Percentiles rank a stretch among this genome's conserved stretches.
Evolutionary conservation across 2,113 vertebrate species (phyloP).

Genomic region (Oryzias javanicus): DNA sequence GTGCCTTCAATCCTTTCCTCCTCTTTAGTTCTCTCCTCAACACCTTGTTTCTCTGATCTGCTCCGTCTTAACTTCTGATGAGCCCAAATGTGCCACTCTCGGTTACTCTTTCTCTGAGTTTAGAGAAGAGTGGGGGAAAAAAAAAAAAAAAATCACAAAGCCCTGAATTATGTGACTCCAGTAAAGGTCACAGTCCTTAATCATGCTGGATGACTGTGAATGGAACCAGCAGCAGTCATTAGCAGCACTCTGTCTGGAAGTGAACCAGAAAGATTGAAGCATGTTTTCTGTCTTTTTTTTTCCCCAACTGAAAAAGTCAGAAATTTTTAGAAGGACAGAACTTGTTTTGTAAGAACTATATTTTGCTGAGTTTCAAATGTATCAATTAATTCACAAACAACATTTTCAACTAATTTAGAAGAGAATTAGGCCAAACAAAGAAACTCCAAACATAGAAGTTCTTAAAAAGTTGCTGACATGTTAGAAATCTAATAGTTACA

Average conservation of each 20-base stretch:
- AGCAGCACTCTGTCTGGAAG: conserved; percentile 52
- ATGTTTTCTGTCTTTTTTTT: background rate
- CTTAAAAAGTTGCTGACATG: too few species aligned
- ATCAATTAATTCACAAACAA: too few species aligned
- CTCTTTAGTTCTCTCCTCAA: conserved; percentile 35
- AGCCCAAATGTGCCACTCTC: conserved; percentile 22
- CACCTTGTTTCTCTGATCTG: conserved; percentile 45
- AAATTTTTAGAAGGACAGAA: background rate
- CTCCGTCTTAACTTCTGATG: conserved; percentile 31
- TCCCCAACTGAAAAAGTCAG: conserved; percentile 4
- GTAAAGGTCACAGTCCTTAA: conserved; percentile 67
- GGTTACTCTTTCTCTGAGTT: conserved; percentile 32
- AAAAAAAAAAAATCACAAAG: conserved; percentile 54
- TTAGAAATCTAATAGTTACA: too few species aligned
- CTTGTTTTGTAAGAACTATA: background rate
- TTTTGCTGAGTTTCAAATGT: background rate
- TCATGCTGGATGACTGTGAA: conserved; percentile 51
- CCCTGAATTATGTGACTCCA: conserved; percentile 59
- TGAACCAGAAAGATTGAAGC: conserved; percentile 37
- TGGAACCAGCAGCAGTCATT: conserved; percentile 59
- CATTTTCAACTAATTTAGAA: too few species aligned
- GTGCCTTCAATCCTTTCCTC: conserved; percentile 16
- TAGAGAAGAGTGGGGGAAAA: conserved; percentile 6
- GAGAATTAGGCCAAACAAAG: too few species aligned
- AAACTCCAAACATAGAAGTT: too few species aligned